These are phyloP conservation scores for Carcina quercana DNA, from an alignment of 2,888 invertebrate species.

Conservation along the genomic window DNA sequence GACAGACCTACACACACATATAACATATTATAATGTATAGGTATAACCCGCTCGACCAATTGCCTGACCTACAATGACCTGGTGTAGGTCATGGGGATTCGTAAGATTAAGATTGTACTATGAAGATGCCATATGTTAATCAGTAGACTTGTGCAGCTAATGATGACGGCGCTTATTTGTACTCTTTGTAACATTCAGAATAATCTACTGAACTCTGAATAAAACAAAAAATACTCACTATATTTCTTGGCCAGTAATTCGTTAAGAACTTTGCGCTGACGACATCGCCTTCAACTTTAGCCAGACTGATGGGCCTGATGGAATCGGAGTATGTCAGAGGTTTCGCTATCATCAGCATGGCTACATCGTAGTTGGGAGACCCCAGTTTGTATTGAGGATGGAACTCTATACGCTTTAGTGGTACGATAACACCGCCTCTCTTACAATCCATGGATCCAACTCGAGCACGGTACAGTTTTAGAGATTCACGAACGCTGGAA, in stretches of 20 bases:
- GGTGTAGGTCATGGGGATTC: no score
- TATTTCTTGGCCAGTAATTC: conserved; percentile 54
- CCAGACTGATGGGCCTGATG: conserved; percentile 38
- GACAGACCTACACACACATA: no score
- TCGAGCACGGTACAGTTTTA: conserved; percentile 43
- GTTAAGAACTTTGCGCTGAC: conserved; percentile 44
- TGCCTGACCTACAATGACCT: no score
- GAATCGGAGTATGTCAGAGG: conserved; percentile 23
- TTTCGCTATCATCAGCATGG: conserved; percentile 35
- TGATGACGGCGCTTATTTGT: no score
- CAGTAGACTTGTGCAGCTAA: no score
- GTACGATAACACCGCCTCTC: conserved; percentile 37
- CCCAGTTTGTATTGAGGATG: conserved; percentile 39
- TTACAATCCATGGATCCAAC: conserved; percentile 55
- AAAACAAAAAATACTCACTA: conserved; percentile 37
- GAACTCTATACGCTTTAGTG: conserved; percentile 36
- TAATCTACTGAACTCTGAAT: not conserved
- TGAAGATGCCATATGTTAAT: no score
- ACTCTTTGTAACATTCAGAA: no score
- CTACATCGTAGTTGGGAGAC: conserved; percentile 40
- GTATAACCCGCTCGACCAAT: no score
- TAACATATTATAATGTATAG: no score
- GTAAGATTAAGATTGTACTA: no score
- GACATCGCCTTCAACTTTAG: conserved; percentile 29
- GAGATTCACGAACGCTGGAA: conserved; percentile 49